Percentiles rank a stretch among this genome's conserved stretches.
Evolutionary conservation across 2,888 invertebrate genomes (phyloP).

Genomic region (Latrodectus hesperus): DNA sequence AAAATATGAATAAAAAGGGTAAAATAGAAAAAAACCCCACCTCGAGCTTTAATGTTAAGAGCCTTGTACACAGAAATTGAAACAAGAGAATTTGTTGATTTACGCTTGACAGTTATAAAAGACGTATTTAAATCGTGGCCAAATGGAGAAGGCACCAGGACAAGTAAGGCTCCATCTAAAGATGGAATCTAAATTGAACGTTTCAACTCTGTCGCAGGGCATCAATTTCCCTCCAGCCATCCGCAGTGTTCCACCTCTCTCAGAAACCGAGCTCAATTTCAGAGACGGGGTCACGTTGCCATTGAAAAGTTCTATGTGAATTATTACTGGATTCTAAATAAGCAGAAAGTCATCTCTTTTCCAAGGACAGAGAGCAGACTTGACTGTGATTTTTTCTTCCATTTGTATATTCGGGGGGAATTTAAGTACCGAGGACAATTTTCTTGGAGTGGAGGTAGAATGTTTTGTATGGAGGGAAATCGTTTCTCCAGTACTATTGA

Average conservation of each 20-base stretch:
- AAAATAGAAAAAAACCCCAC: not conserved
- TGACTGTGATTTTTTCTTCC: not conserved
- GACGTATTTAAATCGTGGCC: not conserved
- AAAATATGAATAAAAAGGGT: not conserved
- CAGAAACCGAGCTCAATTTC: not conserved
- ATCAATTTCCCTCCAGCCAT: not conserved
- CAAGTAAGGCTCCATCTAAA: not conserved
- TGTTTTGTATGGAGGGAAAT: no score
- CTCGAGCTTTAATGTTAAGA: not conserved
- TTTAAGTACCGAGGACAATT: no score
- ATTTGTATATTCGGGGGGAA: no score
- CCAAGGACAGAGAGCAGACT: not conserved
- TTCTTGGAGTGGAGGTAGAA: no score
- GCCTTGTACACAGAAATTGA: not conserved
- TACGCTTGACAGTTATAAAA: not conserved
- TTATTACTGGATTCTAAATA: not conserved
- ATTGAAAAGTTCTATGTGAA: not conserved
- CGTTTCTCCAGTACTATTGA: no score
- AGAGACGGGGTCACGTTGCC: not conserved
- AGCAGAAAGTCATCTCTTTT: not conserved
- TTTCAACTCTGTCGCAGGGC: not conserved
- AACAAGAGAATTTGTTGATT: not conserved
- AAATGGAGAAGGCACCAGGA: not conserved
- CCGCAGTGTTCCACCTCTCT: not conserved
- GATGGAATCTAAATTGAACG: not conserved